Evolutionary conservation across 2,797 vertebrate species (phyloP), one percentile per base, ranked within the genome.

Genomic region (Euthynnus affinis): DNA sequence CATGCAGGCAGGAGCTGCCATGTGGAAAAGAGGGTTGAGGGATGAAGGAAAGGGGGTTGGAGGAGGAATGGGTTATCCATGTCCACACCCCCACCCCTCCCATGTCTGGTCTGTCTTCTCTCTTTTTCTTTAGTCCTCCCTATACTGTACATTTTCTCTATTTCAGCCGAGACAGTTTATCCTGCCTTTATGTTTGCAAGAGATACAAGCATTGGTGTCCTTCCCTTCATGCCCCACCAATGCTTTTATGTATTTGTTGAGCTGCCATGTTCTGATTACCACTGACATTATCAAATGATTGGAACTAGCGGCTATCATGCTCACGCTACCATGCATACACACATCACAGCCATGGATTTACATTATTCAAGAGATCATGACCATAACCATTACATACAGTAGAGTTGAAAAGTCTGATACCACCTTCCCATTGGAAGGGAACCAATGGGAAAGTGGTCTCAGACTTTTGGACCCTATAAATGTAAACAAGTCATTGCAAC

Each of bases 1-100:
- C 85, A 93, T 88, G 84, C 64, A 79, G 83, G 78, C 86, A 86
- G 79, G 76, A 83, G 84, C 84, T 89, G 89, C 89, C 92, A 92
- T 91, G 92, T 92, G 88, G 92, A 93, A 94, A 94, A 89, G 81
- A 81, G 62, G 83, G 60, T 82, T 85, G 67, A 73, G 67, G 69
- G 62, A 64, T 75, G 56, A 68, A 83, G 51, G 44, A 42, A 67
- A 57, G 57, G 14, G 61, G 56, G 20, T 8, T 55, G 68, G 40
- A 70, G 74, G 57, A 82, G 53, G 77, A 76, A 71, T 78, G 59
- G 72, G 44, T 83, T 84, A 78, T 32, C 74, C 57, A 52, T 57
- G 22, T 76, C 49, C 14, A 10, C 57, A 17, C 57, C 18, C 17
- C 57, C 57, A 9, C 29, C 29, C 44, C 49, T 34, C 14, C 10